Conservation (phyloP, 2,888 invertebrate genomes). For the Tetanocera ferruginea region DNA sequence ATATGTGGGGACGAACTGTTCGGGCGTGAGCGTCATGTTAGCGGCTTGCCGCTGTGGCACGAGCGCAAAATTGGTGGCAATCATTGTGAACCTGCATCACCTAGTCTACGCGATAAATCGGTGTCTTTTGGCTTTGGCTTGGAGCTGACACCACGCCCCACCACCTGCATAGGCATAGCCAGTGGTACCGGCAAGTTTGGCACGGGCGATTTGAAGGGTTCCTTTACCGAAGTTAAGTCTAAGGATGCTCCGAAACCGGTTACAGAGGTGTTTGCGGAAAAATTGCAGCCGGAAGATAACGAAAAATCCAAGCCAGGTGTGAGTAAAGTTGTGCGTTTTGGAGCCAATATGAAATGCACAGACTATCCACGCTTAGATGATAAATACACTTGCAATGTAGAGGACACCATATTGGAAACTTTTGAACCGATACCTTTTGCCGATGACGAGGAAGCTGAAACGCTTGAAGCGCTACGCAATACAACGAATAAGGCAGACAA, state of each 20-base stretch:
- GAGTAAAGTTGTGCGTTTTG: slow-evolving; percentile 69
- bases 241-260: slow-evolving; percentile 54
- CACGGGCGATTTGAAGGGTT: slow-evolving; percentile 46
- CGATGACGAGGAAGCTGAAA: slow-evolving; percentile 63
- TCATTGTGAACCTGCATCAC: slow-evolving; percentile 69
- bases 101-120: slow-evolving; percentile 82
- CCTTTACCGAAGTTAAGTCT: slow-evolving; percentile 50
- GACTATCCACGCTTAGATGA: slow-evolving; percentile 65
- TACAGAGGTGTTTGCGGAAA: slow-evolving; percentile 53
- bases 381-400: slow-evolving; percentile 68
- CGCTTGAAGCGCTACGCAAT: slow-evolving; percentile 55
- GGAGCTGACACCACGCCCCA: slow-evolving; percentile 78
- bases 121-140: slow-evolving; percentile 83
- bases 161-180: slow-evolving; percentile 75
- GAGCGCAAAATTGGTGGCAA: slow-evolving; percentile 75
- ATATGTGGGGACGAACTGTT: slow-evolving; percentile 86
- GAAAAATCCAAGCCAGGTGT: slow-evolving; percentile 67
- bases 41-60: slow-evolving; percentile 77
- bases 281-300: slow-evolving; percentile 36
- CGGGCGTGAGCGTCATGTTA: slow-evolving; percentile 59
- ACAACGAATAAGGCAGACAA: slow-evolving; percentile 51
- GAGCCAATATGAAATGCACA: slow-evolving; percentile 66
- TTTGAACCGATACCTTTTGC: slow-evolving; percentile 70
- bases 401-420: slow-evolving; percentile 69
- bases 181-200: slow-evolving; percentile 52